Evolutionary conservation across 2,797 vertebrate genomes (phyloP).

Genomic region (Sebastes hubbsi): DNA sequence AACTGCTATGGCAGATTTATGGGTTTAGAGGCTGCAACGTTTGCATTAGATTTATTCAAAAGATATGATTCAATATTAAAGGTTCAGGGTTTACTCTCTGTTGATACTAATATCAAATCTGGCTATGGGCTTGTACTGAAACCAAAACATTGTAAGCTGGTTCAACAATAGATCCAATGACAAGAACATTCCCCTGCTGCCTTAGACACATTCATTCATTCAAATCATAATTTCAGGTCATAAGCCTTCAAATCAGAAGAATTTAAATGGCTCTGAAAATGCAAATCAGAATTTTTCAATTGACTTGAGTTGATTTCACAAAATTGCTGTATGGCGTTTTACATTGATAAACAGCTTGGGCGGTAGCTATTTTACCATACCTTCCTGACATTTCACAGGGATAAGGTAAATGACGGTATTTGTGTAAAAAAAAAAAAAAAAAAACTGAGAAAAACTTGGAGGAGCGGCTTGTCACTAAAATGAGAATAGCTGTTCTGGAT

Average conservation of each 20-base stretch:
- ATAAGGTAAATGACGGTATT: no score
- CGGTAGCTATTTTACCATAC: neutral
- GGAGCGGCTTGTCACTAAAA: no score
- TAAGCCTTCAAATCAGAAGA: neutral
- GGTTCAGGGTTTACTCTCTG: neutral
- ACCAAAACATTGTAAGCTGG: neutral
- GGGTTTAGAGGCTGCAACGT: neutral
- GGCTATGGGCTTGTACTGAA: neutral
- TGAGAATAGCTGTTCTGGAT: no score
- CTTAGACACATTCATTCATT: neutral
- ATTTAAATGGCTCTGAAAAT: neutral
- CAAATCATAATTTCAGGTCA: neutral
- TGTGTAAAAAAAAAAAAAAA: no score
- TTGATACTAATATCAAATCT: neutral
- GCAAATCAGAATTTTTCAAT: neutral
- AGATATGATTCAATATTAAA: conserved; percentile 1
- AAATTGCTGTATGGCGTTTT: neutral
- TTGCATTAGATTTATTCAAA: conserved; percentile 13
- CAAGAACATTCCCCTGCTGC: neutral
- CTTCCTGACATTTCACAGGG: no score
- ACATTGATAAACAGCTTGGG: neutral
- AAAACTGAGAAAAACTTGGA: no score
- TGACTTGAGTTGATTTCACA: neutral
- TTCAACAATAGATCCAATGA: neutral
- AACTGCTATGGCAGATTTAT: neutral